A percentile compares a stretch with the other conserved stretches of the same genome.
phyloP scores from a whole-genome alignment of 2,888 invertebrate genomes.

The Thymelicus lineola region DNA sequence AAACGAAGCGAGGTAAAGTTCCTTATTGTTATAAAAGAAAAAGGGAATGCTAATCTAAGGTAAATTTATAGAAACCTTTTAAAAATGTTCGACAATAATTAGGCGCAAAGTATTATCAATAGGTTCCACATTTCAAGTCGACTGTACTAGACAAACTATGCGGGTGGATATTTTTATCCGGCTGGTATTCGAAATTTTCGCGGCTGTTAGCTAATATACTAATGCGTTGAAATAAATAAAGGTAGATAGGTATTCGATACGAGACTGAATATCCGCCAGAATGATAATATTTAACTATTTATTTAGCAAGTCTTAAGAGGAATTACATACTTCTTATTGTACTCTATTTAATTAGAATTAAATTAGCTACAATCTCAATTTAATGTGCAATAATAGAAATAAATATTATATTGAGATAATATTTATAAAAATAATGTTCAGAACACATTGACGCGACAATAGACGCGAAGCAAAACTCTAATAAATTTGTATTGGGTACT shows the following conservation, averaged over 20 bases:
- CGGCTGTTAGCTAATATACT: constrained; percentile 17
- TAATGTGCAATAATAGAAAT: too few relatives aligned
- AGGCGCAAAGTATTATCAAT: constrained; percentile 16
- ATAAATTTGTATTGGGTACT: too few relatives aligned
- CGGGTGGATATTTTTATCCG: constrained; percentile 43
- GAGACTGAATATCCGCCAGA: constrained; percentile 3
- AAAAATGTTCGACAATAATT: constrained; percentile 7
- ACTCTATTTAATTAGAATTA: too few relatives aligned
- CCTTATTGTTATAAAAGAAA: too few relatives aligned
- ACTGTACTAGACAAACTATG: constrained; percentile 35
- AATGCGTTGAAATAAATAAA: constrained; percentile 17
- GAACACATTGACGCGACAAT: too few relatives aligned
- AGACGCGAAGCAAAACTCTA: too few relatives aligned
- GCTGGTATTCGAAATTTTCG: constrained; percentile 26
- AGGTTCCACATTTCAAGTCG: constrained; percentile 11
- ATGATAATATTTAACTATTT: background rate
- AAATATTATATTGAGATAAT: too few relatives aligned
- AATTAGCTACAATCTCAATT: too few relatives aligned
- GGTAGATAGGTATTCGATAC: constrained; percentile 15
- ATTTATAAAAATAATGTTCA: too few relatives aligned
- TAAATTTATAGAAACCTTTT: constrained; percentile 37
- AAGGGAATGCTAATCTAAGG: background rate
- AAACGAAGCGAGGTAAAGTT: too few relatives aligned
- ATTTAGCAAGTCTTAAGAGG: background rate
- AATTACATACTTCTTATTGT: too few relatives aligned